phyloP scores from a whole-genome alignment of 1,140 invertebrate species.

The Drosophila mayri region DNA sequence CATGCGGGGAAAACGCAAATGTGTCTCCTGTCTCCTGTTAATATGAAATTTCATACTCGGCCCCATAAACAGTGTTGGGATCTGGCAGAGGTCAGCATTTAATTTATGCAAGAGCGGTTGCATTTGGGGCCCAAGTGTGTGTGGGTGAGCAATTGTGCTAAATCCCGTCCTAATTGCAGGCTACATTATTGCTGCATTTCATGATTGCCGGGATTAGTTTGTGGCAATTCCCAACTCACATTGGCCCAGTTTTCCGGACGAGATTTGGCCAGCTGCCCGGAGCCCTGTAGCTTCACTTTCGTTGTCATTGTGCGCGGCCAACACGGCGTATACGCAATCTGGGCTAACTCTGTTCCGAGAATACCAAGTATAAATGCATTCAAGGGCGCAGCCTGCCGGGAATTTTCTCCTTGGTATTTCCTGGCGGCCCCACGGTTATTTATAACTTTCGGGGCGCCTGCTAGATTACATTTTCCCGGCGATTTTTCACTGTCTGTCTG shows the following conservation, averaged over 20 bases:
- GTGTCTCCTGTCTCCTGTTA: conserved; percentile 23
- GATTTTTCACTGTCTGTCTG: conserved; percentile 60
- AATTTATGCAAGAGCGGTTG: conserved; percentile 40
- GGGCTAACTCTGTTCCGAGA: conserved; percentile 23
- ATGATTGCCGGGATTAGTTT: conserved; percentile 51
- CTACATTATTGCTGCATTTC: conserved; percentile 20
- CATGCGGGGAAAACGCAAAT: conserved; percentile 32
- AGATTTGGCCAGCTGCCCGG: conserved; percentile 54
- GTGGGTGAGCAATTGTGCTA: conserved; percentile 8
- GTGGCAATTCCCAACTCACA: conserved; percentile 40
- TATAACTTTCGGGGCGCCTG: conserved; percentile 62
- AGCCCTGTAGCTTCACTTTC: conserved; percentile 44
- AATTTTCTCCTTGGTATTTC: neutral
- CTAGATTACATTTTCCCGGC: conserved; percentile 61
- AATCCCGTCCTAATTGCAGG: conserved; percentile 42
- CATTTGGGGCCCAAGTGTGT: neutral
- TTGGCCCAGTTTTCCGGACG: conserved; percentile 48
- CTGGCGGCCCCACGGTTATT: conserved; percentile 46
- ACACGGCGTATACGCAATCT: conserved; percentile 48
- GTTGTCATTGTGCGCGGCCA: conserved; percentile 17
- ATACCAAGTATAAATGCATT: conserved; percentile 54
- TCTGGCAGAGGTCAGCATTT: conserved; percentile 29
- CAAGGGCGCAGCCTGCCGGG: conserved; percentile 58
- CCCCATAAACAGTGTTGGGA: conserved; percentile 16
- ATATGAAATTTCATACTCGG: conserved; percentile 37